A percentile compares a stretch with the other conserved stretches of the same genome.
These are phyloP conservation scores for Melipona bicolor DNA, from an alignment of 2,888 invertebrate species.

Conservation along the genomic window DNA sequence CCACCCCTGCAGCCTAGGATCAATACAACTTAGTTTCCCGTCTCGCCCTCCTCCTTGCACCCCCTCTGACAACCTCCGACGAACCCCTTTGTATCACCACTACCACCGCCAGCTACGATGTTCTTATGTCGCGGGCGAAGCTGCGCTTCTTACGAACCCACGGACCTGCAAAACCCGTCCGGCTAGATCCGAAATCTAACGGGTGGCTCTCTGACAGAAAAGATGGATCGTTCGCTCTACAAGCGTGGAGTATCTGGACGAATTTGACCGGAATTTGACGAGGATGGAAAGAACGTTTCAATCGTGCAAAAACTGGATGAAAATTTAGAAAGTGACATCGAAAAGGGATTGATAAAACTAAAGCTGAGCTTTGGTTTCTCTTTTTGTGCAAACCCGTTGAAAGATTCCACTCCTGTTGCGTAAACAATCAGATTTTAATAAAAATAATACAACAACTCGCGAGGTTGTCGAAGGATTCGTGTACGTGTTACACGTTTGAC, in stretches of 20 bases:
- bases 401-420: not conserved
- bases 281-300: not conserved
- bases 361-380: not conserved
- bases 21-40: slow-evolving; percentile 84
- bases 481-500: not conserved
- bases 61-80: slow-evolving; percentile 58
- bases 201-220: slow-evolving; percentile 49
- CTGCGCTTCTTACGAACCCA: slow-evolving; percentile 74
- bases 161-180: slow-evolving; percentile 65
- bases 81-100: slow-evolving; percentile 72
- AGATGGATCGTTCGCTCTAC: not conserved
- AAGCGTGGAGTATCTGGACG: not conserved
- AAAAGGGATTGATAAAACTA: not conserved
- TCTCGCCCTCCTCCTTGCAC: slow-evolving; percentile 69
- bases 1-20: slow-evolving; percentile 83
- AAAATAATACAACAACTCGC: not conserved
- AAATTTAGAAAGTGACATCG: not conserved
- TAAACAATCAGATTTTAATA: not conserved
- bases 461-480: not conserved
- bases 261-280: no score
- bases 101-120: slow-evolving; percentile 74
- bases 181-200: slow-evolving; percentile 61
- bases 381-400: not conserved
- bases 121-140: slow-evolving; percentile 82
- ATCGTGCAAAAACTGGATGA: no score